phyloP scores from a whole-genome alignment of 1,140 invertebrate species.

The Asbolus verrucosus region DNA sequence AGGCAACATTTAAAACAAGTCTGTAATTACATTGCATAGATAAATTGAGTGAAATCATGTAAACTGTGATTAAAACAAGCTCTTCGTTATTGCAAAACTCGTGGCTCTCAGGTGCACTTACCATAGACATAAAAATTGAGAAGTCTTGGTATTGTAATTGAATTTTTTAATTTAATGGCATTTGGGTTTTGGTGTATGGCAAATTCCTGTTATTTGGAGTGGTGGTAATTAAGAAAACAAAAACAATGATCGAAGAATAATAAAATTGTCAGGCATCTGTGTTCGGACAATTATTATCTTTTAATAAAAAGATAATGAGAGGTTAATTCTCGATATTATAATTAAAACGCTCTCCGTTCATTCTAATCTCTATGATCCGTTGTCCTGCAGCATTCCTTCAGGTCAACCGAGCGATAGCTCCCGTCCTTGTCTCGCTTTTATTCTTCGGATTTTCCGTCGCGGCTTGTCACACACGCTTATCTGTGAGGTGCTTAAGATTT shows the following conservation, averaged over 20 bases:
- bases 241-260: no score
- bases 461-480: conserved; percentile 53
- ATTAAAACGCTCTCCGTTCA: conserved; percentile 42
- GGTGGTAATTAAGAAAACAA: no score
- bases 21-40: conserved; percentile 24
- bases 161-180: no score
- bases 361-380: conserved; percentile 44
- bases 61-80: background rate
- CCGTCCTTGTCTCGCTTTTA: conserved; percentile 40
- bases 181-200: no score
- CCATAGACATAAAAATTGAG: no score
- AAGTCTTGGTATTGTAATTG: no score
- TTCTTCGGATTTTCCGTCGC: conserved; percentile 28
- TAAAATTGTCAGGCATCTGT: no score
- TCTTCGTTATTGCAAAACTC: no score
- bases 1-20: conserved; percentile 34
- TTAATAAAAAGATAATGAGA: conserved; percentile 24
- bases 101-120: background rate
- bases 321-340: conserved; percentile 40
- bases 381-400: conserved; percentile 53
- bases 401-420: conserved; percentile 47
- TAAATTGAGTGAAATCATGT: conserved; percentile 1
- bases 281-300: background rate
- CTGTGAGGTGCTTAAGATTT: conserved; percentile 53
- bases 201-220: no score